Base-by-base conservation (phyloP, 2,797 vertebrate genomes). In the Lagocephalus sceleratus region DNA sequence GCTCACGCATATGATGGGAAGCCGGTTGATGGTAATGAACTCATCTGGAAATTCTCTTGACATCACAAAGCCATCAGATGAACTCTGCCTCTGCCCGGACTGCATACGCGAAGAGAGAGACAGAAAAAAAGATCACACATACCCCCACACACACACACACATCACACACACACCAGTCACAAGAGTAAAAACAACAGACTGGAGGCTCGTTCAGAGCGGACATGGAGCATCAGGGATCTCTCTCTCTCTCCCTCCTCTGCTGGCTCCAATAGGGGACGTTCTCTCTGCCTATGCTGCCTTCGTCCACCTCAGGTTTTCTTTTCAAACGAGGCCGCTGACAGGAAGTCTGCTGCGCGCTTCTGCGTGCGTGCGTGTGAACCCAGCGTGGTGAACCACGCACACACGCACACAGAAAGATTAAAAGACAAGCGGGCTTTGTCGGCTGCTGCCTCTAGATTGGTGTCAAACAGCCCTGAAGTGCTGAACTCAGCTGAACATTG, bases 361-460 rank as follows among this genome's bases (percentile, higher is more conserved):
- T 16, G 52, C 39, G 54, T 20, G 48, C 35, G 23, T 49, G 20
- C 47, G 19, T 6, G 5, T 42, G 5, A 42, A 17, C 41, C 8
- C 26, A 39, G 39, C 17, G 19, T 20, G 42, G 59, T 76, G 58
- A 85, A 78, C 70, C 83, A 84, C 79, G n/a, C n/a, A n/a, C n/a
- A n/a, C n/a, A n/a, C n/a, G n/a, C n/a, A n/a, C n/a, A n/a, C n/a
- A n/a, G n/a, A n/a, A 84, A 44, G 86, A 59, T 71, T 63, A 76
- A 76, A n/a, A 73, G 69, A 59, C 59, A 68, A 75, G 72, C 73
- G 63, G 68, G 64, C 70, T 68, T 57, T 48, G 52, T 47, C 67
- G 44, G 40, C 48, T 59, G 17, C 19, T 57, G 68, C 54, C 56
- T 55, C 47, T 14, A n/a, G 35, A 38, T 10, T 38, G 62, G 60